Base-by-base conservation (phyloP, 37 sponge, comb jelly and placozoan genomes). In the Ianthella basta region DNA sequence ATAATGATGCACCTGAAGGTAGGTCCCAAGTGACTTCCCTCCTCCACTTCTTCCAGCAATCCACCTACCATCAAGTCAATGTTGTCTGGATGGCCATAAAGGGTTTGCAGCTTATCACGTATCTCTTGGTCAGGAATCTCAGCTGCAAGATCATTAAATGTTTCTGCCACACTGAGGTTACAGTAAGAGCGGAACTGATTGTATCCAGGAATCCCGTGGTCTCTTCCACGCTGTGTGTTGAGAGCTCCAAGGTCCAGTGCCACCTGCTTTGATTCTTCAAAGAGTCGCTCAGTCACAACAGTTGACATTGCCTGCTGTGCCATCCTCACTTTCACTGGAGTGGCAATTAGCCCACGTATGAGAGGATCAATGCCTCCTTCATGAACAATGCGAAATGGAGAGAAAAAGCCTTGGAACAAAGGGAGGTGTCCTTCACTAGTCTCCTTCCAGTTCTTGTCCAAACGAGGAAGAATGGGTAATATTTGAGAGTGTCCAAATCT, bases 1-100 rank as follows among this genome's bases (percentile, higher is more conserved):
- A 83, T 88, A n/a, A 96, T 91, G 68, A 96, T 89, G 54, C 97
- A 91, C 18, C 30, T 70, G 80, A 96, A 96, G 0, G 92, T 88
- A 0, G 97, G 97, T 30, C 97, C 97, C 27, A 96, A 79, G 19
- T 83, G 90, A 18, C 68, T 83, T 2, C 92, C 92, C 23, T 80
- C 60, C 29, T 86, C 33, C 12, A 60, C 64, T 25, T 89, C 87
- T 64, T 96, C 97, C 68, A 89, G 39, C 25, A 96, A 60, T 29
- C 94, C 97, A 29, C 94, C 92, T 30, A 94, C 94, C 86, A 85
- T 94, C 60, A 96, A 81, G 77, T 96, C 97, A 80, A 96, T 89
- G 44, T 90, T 88, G 57, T 90, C 88, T 21, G 89, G 87, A 20
- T 86, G 80, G 24, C 65, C 81, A 57, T 91, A 93, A 0, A 91